A percentile compares a stretch with the other conserved stretches of the same genome.
These are phyloP conservation scores for Mirounga angustirostris DNA, from an alignment of 2,113 vertebrate species.

Conservation along the genomic window DNA sequence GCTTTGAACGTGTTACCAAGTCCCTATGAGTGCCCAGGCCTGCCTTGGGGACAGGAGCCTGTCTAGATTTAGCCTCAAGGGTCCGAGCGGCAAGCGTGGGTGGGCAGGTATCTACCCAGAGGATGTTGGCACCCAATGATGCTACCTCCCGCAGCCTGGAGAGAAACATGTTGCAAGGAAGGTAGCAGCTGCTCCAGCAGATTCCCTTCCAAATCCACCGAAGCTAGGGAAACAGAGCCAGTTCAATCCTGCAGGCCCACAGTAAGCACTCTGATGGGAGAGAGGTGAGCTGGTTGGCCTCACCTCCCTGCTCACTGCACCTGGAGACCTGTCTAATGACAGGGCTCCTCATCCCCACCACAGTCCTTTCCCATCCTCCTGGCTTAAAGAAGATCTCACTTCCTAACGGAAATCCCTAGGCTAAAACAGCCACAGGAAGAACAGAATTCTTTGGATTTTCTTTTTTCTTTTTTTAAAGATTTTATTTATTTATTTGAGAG, in stretches of 20 bases:
- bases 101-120: neutral
- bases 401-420: neutral
- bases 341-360: neutral
- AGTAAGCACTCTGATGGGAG: neutral
- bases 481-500: no score
- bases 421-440: neutral
- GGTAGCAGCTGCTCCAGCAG: no score
- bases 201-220: neutral
- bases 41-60: neutral
- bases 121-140: neutral
- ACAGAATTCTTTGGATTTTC: neutral
- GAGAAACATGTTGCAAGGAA: neutral
- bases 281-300: accelerated
- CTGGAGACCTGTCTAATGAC: neutral
- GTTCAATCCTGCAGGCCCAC: neutral
- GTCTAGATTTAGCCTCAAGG: neutral
- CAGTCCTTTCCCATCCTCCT: neutral
- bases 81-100: accelerated
- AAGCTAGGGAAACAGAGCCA: neutral
- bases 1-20: neutral
- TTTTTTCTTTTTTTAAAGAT: no score
- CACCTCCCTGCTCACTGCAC: neutral
- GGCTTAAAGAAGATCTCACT: neutral
- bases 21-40: neutral
- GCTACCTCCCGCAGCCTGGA: neutral